A percentile compares a stretch with the other conserved stretches of the same genome.
Conservation (phyloP, 1,140 invertebrate species). For the Lepidurus couesii region DNA sequence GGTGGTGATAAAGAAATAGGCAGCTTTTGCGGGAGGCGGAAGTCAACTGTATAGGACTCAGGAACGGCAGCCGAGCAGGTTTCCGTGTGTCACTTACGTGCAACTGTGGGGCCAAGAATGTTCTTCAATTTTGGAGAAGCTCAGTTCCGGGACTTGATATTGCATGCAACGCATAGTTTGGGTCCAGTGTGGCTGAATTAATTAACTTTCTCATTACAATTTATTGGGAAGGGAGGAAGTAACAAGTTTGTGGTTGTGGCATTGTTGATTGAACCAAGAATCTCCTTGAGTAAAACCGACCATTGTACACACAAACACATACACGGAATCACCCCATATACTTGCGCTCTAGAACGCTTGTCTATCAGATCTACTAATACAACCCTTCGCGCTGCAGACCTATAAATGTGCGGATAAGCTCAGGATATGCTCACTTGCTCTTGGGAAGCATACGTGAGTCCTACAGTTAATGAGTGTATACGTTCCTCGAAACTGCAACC, state of each 20-base stretch:
- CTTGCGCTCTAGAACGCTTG: neutral
- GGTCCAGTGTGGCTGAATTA: neutral
- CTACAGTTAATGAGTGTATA: no score
- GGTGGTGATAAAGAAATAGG: no score
- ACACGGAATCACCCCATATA: neutral
- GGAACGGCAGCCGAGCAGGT: no score
- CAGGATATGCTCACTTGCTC: neutral
- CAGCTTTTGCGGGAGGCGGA: no score
- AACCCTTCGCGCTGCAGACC: neutral
- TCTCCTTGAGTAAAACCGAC: neutral
- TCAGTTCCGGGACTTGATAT: neutral
- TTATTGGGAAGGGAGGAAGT: neutral
- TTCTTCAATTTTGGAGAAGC: neutral
- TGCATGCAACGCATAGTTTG: neutral
- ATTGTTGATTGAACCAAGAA: neutral
- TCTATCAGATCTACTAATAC: neutral
- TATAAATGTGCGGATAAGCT: neutral
- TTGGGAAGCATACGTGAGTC: no score
- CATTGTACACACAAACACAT: neutral
- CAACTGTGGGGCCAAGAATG: neutral
- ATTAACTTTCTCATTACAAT: conserved; percentile 9
- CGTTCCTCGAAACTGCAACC: no score
- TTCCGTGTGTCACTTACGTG: neutral
- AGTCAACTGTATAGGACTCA: no score
- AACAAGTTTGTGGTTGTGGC: neutral